These are phyloP conservation scores for Neodontobutis hainanensis DNA, from an alignment of 2,113 vertebrate genomes.

Conservation along the genomic window DNA sequence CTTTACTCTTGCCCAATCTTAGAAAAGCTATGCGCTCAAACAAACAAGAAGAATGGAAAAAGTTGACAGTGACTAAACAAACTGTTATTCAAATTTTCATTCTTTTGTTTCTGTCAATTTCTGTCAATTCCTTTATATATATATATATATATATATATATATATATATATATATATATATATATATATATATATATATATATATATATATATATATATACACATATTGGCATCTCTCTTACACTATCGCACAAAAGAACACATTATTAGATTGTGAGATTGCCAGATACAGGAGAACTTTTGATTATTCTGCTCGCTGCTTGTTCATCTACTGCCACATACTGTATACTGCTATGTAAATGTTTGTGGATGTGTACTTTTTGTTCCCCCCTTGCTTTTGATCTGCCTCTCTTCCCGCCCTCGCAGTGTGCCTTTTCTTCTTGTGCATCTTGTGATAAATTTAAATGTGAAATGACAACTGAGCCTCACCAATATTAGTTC, in stretches of 20 bases:
- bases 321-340: neutral
- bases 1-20: too few species aligned
- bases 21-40: too few species aligned
- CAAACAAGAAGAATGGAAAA: too few species aligned
- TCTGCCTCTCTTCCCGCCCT: slow-evolving; percentile 1
- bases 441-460: slow-evolving; percentile 38
- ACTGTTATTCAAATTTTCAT: too few species aligned
- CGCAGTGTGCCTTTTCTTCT: slow-evolving; percentile 13
- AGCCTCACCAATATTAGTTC: slow-evolving; percentile 61
- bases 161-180: too few species aligned
- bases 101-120: too few species aligned
- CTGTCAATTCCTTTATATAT: too few species aligned
- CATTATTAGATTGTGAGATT: neutral
- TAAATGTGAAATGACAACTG: slow-evolving; percentile 57
- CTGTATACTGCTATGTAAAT: neutral
- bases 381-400: slow-evolving; percentile 25
- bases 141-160: too few species aligned
- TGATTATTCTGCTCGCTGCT: neutral
- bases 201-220: too few species aligned
- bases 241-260: neutral
- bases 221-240: too few species aligned
- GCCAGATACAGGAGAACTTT: neutral
- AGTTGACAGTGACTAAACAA: too few species aligned
- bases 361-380: slow-evolving; percentile 1
- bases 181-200: too few species aligned